Evolutionary conservation across 2,797 vertebrate genomes (phyloP), one percentile per base, ranked within the genome.

Genomic region (Oceanodroma leucorhoa): DNA sequence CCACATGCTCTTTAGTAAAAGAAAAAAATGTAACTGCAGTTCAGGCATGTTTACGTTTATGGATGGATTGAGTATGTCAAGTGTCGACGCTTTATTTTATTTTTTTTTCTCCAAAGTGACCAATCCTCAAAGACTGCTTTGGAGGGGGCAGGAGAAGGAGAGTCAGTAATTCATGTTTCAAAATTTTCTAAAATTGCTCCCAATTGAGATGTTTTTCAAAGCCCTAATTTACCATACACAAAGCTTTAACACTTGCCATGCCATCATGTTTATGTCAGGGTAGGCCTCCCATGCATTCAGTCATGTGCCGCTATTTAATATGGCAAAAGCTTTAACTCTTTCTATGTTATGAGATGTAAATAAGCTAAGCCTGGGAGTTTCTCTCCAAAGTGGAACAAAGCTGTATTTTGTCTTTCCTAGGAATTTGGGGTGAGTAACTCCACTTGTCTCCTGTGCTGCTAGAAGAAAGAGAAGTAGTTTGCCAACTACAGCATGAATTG

Each of bases 1-100:
- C 96, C 97, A 97, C 76, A 95, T 97, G 95, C 55, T 95, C 61
- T 87, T 95, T 51, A 82, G 93, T 50, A 94, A 48, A 67, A 96
- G 86, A 83, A 86, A 97, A 97, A 97, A 96, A 90, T 66, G 83
- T 91, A 83, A 86, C 40, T 84, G 83, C 85, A 75, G 54, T 83
- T 94, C 88, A 95, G 43, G 65, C 65, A 6, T 95, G 78, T 94
- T 97, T 96, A 96, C 9, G 0, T 95, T 95, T 93, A 94, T 79
- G 83, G 95, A 93, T 87, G 69, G 73, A 96, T 94, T 45, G 27
- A 95, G 46, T 83, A 91, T 89, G 92, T 90, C 90, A 95, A 94
- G 79, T 94, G 90, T 91, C 1, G 4, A 94, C 0, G 8, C 16
- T 80, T 70, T 36, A 14, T 90, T 83, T 83, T n/a, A 3, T 16